Conservation (phyloP, 2,797 vertebrate genomes). For the Poliocrania exsul region DNA sequence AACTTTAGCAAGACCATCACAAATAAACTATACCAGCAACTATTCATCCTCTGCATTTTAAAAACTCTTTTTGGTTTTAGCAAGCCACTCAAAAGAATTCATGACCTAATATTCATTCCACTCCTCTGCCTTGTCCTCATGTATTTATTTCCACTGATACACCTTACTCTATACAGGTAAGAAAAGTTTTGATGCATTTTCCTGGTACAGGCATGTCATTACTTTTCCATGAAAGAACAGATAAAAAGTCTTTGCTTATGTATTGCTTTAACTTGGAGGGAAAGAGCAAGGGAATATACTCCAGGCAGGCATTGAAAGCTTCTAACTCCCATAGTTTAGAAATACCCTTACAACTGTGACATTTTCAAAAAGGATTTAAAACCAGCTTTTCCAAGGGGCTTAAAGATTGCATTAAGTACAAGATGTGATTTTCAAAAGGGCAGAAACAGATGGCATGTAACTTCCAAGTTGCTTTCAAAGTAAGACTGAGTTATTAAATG, state of each 20-base stretch:
- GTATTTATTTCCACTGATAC: not conserved
- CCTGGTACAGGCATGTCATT: not conserved
- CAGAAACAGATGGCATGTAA: not conserved
- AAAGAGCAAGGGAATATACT: not conserved
- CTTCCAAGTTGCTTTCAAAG: constrained; percentile 26
- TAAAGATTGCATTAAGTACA: constrained; percentile 5
- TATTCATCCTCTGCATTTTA: not conserved
- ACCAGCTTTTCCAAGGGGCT: not conserved
- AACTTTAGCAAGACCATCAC: not conserved
- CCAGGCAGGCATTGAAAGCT: not conserved
- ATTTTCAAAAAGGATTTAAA: constrained; percentile 30
- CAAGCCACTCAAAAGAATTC: not conserved
- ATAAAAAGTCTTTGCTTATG: not conserved
- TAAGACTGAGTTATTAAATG: constrained; percentile 8
- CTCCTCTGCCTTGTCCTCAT: not conserved
- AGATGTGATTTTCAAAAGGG: constrained; percentile 19
- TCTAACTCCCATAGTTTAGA: not conserved
- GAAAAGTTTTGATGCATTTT: not conserved
- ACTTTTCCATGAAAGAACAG: not conserved
- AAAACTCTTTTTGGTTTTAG: not conserved
- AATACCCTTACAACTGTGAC: not conserved
- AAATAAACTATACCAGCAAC: not conserved
- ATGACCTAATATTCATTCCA: not conserved
- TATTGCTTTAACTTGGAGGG: not conserved
- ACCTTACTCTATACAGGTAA: not conserved